Evolutionary conservation across 1,140 invertebrate species (phyloP).

Genomic region (Panagrolaimus sp.): DNA sequence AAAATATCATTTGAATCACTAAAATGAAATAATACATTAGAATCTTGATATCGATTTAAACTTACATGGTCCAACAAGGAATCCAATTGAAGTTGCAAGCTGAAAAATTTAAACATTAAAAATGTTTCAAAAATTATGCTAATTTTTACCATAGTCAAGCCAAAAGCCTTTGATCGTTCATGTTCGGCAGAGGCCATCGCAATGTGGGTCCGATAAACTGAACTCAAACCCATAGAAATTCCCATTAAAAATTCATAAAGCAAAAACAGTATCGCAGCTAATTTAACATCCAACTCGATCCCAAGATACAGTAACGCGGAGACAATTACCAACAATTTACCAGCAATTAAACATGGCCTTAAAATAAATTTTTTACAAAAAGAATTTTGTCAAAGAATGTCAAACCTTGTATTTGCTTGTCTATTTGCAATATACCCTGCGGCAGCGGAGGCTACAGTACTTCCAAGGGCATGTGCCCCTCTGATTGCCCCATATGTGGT

Average conservation of each 20-base stretch:
- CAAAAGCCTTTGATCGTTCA: constrained; percentile 11
- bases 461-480: neutral
- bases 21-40: neutral
- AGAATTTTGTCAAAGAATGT: neutral
- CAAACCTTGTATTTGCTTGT: constrained; percentile 1
- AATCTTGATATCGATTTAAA: neutral
- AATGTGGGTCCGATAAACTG: constrained; percentile 4
- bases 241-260: neutral
- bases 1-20: constrained; percentile 16
- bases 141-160: neutral
- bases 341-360: neutral
- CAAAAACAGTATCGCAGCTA: neutral
- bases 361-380: neutral
- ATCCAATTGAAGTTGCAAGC: neutral
- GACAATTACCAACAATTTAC: neutral
- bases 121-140: too few species aligned
- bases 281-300: neutral
- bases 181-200: constrained; percentile 6
- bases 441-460: neutral
- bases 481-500: neutral
- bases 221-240: neutral
- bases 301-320: neutral
- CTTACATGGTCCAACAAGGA: constrained; percentile 6
- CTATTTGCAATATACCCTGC: neutral
- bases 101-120: too few species aligned